These are phyloP conservation scores for Drosophila anomalata DNA, from an alignment of 2,888 invertebrate genomes.

Conservation along the genomic window DNA sequence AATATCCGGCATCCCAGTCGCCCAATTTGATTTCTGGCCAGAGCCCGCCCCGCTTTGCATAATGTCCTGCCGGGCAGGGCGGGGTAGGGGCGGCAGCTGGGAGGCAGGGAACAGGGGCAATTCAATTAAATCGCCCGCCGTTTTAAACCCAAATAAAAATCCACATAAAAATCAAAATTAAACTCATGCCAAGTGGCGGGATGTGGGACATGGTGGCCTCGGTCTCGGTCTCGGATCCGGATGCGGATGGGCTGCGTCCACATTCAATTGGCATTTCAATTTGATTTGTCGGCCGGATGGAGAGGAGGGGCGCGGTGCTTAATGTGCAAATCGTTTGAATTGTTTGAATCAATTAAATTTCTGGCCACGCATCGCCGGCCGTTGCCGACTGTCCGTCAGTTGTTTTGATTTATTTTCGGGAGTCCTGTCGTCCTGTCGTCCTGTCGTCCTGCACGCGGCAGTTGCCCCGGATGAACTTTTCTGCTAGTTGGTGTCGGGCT, in stretches of 20 bases:
- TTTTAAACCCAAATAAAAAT: conserved; percentile 64
- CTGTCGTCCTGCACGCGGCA: neutral
- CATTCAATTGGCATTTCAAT: conserved; percentile 69
- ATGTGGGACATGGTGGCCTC: conserved; percentile 1
- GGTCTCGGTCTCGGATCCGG: conserved; percentile 11
- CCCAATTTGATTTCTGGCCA: conserved; percentile 33
- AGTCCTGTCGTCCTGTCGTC: neutral
- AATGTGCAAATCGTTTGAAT: conserved; percentile 75
- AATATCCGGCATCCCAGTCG: neutral
- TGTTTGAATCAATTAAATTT: conserved; percentile 75
- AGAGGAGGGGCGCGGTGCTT: conserved; percentile 41
- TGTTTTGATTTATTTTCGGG: conserved; percentile 35
- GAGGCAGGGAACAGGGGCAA: conserved; percentile 47
- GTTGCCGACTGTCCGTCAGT: conserved; percentile 17
- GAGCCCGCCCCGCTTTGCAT: conserved; percentile 35
- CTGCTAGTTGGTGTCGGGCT: neutral
- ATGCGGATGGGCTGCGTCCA: conserved; percentile 21
- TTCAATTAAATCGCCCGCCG: conserved; percentile 73
- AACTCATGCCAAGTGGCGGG: conserved; percentile 62
- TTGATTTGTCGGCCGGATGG: conserved; percentile 63
- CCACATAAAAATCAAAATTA: conserved; percentile 76
- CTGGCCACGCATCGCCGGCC: conserved; percentile 46
- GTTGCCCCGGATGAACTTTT: neutral
- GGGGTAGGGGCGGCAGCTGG: neutral
- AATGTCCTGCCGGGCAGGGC: conserved; percentile 13